Evolutionary conservation across 2,888 invertebrate species (phyloP).

Genomic region (Dione juno): DNA sequence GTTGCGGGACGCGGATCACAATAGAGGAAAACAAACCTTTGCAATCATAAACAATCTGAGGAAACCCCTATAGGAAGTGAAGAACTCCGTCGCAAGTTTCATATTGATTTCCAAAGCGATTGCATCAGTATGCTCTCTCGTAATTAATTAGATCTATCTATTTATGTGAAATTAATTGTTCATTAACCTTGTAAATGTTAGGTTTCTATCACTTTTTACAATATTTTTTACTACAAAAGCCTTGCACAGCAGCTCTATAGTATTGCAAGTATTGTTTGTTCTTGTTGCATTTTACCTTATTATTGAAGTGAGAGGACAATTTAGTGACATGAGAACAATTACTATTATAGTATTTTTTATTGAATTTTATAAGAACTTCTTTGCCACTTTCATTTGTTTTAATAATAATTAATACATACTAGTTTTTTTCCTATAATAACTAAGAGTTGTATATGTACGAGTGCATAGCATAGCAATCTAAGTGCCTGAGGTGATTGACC

Average conservation of each 20-base stretch:
- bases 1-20: no score
- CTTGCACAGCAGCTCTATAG: neutral
- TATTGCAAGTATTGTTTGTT: neutral
- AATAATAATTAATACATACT: no score
- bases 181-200: constrained; percentile 6
- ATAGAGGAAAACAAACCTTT: neutral
- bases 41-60: constrained; percentile 15
- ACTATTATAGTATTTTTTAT: neutral
- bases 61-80: constrained; percentile 23
- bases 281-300: constrained; percentile 4
- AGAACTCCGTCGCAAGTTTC: neutral
- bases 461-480: no score
- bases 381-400: no score
- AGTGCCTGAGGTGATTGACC: no score
- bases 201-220: constrained; percentile 11
- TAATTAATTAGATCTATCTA: constrained; percentile 16
- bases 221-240: constrained; percentile 10
- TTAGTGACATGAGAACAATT: neutral
- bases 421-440: no score
- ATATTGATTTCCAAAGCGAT: constrained; percentile 16
- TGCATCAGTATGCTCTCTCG: constrained; percentile 13
- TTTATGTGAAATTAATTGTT: constrained; percentile 8
- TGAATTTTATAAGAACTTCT: no score
- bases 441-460: no score
- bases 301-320: neutral